phyloP scores from a whole-genome alignment of 2,888 invertebrate species.

The Emmelina monodactyla region DNA sequence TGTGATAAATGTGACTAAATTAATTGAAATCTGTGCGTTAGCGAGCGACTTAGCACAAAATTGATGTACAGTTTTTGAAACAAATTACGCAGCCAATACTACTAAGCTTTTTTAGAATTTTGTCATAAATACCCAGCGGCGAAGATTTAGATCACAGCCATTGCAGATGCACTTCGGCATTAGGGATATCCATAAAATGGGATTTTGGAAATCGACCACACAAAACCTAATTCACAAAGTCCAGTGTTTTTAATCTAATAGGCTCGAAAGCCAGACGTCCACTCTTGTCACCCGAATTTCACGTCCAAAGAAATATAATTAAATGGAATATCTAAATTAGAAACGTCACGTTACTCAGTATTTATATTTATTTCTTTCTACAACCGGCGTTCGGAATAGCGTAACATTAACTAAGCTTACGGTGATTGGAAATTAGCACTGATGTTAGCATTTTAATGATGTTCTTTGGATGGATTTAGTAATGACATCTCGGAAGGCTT shows the following conservation, averaged over 20 bases:
- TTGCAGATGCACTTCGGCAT: slow-evolving; percentile 52
- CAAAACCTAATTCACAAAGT: slow-evolving; percentile 19
- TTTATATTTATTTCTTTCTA: too few relatives aligned
- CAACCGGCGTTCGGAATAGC: too few relatives aligned
- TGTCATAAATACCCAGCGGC: slow-evolving; percentile 43
- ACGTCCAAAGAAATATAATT: neutral
- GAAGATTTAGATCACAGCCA: slow-evolving; percentile 52
- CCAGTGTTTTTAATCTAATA: too few relatives aligned
- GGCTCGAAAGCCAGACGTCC: too few relatives aligned
- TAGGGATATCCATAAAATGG: slow-evolving; percentile 43
- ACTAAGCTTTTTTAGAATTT: neutral
- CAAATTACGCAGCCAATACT: neutral
- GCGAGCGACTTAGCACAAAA: too few relatives aligned
- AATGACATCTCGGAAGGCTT: slow-evolving; percentile 50
- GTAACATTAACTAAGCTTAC: too few relatives aligned
- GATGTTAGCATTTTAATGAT: neutral
- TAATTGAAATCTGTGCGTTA: too few relatives aligned
- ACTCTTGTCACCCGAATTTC: neutral
- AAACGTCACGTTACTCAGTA: slow-evolving; percentile 35
- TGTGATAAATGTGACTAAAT: too few relatives aligned
- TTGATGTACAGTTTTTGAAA: neutral
- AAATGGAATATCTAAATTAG: neutral
- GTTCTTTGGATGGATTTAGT: slow-evolving; percentile 27
- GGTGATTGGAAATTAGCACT: too few relatives aligned
- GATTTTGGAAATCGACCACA: slow-evolving; percentile 29